Percentiles rank a stretch among this genome's conserved stretches.
Conservation (phyloP, 2,113 vertebrate species). For the Actenoides hombroni region DNA sequence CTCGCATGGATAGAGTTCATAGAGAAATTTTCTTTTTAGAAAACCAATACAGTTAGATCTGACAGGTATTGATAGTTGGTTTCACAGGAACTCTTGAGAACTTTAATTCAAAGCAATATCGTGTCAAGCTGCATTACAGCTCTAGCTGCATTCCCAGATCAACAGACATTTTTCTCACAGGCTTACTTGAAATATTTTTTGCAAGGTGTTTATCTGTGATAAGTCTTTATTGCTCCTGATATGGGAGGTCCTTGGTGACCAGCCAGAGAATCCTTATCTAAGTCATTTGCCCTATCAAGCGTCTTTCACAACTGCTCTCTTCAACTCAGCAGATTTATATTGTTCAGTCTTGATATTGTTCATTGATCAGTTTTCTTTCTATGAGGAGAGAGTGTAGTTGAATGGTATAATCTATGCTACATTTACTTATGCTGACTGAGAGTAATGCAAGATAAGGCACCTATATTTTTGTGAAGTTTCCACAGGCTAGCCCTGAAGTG, state of each 20-base stretch:
- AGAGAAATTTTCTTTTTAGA: neutral
- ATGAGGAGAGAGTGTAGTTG: neutral
- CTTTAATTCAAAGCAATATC: constrained; percentile 4
- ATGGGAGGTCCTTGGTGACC: constrained; percentile 8
- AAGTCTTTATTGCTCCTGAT: constrained; percentile 45
- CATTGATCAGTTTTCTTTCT: constrained; percentile 27
- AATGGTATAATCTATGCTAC: neutral
- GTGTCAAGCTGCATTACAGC: neutral
- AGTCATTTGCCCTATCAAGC: neutral
- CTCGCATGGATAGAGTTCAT: neutral
- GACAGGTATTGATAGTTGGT: neutral
- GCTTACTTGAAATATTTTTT: constrained; percentile 27
- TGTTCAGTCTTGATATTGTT: constrained; percentile 11
- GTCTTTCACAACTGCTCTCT: neutral
- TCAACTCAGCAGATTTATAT: constrained; percentile 27
- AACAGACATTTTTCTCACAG: neutral
- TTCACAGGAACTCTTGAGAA: neutral
- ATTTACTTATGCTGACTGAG: neutral
- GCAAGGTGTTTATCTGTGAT: constrained; percentile 42
- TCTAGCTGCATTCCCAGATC: neutral
- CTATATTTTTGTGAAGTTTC: neutral
- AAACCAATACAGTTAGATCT: neutral
- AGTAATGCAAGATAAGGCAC: neutral
- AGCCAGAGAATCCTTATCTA: constrained; percentile 7
- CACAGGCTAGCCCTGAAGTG: neutral